phyloP scores from a whole-genome alignment of 2,113 vertebrate genomes.

The Saguinus midas region DNA sequence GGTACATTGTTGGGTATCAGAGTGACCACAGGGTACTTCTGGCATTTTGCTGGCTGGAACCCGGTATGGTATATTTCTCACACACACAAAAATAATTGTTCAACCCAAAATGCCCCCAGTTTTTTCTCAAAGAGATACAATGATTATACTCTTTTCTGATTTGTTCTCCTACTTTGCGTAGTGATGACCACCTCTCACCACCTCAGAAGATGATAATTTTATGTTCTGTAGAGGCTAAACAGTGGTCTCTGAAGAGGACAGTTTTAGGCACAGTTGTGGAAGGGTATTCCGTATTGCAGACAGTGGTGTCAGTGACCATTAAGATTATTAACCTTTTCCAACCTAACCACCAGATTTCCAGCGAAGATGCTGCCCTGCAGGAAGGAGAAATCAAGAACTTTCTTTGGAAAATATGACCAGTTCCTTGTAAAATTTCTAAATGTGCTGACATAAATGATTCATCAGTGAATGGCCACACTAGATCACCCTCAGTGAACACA shows the following conservation, averaged over 20 bases:
- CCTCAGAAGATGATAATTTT: neutral
- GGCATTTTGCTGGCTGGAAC: neutral
- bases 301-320: neutral
- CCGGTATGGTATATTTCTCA: neutral
- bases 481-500: neutral
- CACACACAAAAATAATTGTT: neutral
- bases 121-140: neutral
- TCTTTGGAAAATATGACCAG: neutral
- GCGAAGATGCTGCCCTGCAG: neutral
- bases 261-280: neutral
- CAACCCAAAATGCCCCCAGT: neutral
- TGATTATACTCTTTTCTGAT: neutral
- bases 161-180: neutral
- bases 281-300: neutral
- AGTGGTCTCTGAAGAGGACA: neutral
- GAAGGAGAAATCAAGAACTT: neutral
- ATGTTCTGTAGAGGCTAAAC: neutral
- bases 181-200: neutral
- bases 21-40: neutral
- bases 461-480: neutral
- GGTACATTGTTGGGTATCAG: rapidly evolving
- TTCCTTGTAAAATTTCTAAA: neutral
- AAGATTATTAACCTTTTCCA: neutral
- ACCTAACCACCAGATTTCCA: neutral
- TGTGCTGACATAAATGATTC: neutral